Percentiles rank a stretch among this genome's conserved stretches.
phyloP scores from a whole-genome alignment of 2,797 vertebrate species.

The Ctenosaura bakeri region DNA sequence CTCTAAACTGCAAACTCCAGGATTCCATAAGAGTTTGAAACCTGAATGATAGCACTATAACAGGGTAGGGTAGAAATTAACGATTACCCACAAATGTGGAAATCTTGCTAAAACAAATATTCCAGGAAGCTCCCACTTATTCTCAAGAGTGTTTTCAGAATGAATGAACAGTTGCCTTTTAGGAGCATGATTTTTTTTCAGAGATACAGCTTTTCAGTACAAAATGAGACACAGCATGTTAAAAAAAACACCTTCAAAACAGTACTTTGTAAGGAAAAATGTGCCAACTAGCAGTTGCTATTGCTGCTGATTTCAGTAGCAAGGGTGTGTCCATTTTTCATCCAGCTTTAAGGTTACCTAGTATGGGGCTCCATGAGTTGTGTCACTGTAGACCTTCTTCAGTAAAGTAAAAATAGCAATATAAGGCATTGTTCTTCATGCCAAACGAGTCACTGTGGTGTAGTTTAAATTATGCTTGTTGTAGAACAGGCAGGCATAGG shows the following conservation, averaged over 20 bases:
- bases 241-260: slow-evolving; percentile 39
- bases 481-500: not conserved
- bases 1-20: too few relatives aligned
- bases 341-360: not conserved
- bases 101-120: not conserved
- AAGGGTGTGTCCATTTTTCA: not conserved
- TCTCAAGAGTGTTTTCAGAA: not conserved
- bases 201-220: slow-evolving; percentile 22
- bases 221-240: slow-evolving; percentile 56
- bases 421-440: not conserved
- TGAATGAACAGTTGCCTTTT: not conserved
- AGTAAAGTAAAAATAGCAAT: not conserved
- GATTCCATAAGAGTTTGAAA: too few relatives aligned
- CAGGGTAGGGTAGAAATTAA: too few relatives aligned
- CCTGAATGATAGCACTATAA: too few relatives aligned
- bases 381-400: not conserved
- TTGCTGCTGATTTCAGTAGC: not conserved
- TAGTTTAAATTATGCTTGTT: not conserved
- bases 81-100: not conserved
- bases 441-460: not conserved
- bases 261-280: slow-evolving; percentile 25
- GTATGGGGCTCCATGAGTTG: not conserved
- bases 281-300: slow-evolving; percentile 9
- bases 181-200: not conserved
- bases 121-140: not conserved